phyloP scores from a whole-genome alignment of 2,888 invertebrate genomes.

The Quadroppia sp. region DNA sequence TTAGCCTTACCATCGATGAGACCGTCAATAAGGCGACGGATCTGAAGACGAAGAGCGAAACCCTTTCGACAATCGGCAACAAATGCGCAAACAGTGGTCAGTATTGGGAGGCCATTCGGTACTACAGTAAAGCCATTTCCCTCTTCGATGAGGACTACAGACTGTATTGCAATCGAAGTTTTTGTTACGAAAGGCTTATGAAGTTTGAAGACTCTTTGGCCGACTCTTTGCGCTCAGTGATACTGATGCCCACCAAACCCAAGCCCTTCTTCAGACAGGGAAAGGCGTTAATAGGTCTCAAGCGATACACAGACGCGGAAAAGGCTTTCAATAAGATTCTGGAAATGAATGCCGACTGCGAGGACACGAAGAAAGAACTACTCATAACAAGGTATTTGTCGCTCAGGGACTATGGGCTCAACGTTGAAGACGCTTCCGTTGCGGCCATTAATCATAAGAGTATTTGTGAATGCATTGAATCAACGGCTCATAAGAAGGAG shows the following conservation, averaged over 20 bases:
- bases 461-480: constrained; percentile 5
- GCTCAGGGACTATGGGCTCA: constrained; percentile 21
- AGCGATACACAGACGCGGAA: constrained; percentile 31
- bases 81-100: constrained; percentile 12
- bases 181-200: constrained; percentile 29
- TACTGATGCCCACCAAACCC: constrained; percentile 27
- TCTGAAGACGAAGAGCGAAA: constrained; percentile 13
- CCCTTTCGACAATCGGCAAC: constrained; percentile 7
- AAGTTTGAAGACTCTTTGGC: constrained; percentile 12
- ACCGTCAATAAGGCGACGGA: neutral
- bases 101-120: constrained; percentile 13
- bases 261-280: constrained; percentile 31
- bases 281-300: constrained; percentile 28
- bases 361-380: constrained; percentile 24
- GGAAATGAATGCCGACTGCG: constrained; percentile 9
- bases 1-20: neutral
- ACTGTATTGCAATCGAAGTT: constrained; percentile 19
- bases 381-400: constrained; percentile 11
- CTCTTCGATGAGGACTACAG: constrained; percentile 27
- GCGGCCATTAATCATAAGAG: constrained; percentile 22
- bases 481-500: neutral
- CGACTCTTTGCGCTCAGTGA: constrained; percentile 22
- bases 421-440: constrained; percentile 11
- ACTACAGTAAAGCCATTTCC: constrained; percentile 24
- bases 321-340: constrained; percentile 21